Evolutionary conservation across 2,113 vertebrate species (phyloP), one percentile per base, ranked within the genome.

Genomic region (Chloebia gouldiae): DNA sequence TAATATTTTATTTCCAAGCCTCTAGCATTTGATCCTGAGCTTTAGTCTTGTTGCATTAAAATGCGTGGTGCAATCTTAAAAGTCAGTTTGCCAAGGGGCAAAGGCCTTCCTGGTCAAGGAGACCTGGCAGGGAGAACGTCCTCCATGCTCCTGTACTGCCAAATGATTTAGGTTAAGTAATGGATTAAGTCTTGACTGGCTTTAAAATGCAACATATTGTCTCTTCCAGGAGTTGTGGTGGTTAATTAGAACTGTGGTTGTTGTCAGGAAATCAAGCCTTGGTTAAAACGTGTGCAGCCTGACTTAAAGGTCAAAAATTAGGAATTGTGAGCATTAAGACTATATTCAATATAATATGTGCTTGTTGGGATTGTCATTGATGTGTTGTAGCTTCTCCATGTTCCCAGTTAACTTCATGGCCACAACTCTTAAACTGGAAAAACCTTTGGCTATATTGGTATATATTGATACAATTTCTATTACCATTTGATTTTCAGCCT

Each of bases 1-100:
- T 90, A 93, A 88, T 94, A 77, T 66, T 93, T 92, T 70, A 57
- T 93, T 97, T 97, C 96, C 66, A 95, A 89, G 84, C 87, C 94
- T 87, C 78, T 6, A 22, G 93, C 45, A 19, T 84, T 94, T 82
- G 73, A 59, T 78, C 81, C 63, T 94, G 54, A 75, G 57, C 83
- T 92, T 93, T 69, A 80, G 13, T 59, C 53, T 73, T 73, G 22
- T 85, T 53, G 59, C 22, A 47, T 60, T 92, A 68, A 92, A 84
- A 61, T 25, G 16, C 1, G 0, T 90, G 84, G 35, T 90, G 87
- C 66, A 92, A 80, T 73, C 49, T 35, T 44, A n/a, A 85, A 81
- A 66, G 54, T 76, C 65, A 51, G 7, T 19, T 6, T 1, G 23
- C 61, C 1, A 0, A 8, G 27, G 37, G 77, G 49, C 6, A 15